Conservation (phyloP, 2,888 invertebrate species). For the Pandemis heparana region DNA sequence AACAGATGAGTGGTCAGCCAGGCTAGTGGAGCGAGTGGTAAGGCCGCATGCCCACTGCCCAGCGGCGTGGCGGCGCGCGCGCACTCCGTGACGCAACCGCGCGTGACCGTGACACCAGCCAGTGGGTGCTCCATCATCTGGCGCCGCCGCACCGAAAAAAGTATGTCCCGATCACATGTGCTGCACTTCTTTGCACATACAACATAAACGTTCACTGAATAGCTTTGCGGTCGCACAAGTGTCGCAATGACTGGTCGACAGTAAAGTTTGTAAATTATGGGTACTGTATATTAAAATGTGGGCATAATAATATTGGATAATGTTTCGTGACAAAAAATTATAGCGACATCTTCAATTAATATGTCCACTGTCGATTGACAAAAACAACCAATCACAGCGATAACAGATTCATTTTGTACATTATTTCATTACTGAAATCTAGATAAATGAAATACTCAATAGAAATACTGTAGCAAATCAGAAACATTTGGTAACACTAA, state of each 20-base stretch:
- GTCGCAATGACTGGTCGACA: conserved; percentile 1
- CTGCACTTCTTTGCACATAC: neutral
- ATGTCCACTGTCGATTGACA: neutral
- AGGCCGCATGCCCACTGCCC: conserved; percentile 53
- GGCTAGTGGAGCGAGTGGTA: conserved; percentile 58
- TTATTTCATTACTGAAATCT: neutral
- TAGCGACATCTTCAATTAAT: neutral
- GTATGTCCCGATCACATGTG: neutral
- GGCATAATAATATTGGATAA: neutral
- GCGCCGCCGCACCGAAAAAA: conserved; percentile 49
- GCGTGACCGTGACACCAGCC: conserved; percentile 77
- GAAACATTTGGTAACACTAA: neutral
- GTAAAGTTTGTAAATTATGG: neutral
- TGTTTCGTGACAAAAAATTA: neutral
- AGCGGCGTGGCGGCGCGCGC: conserved; percentile 44
- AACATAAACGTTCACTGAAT: neutral
- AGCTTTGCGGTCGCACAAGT: neutral
- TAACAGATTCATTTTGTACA: neutral
- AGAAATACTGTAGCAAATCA: conserved; percentile 2
- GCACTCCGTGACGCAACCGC: conserved; percentile 67
- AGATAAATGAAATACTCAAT: neutral
- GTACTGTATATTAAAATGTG: neutral
- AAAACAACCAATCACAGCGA: neutral
- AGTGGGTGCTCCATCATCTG: conserved; percentile 51
- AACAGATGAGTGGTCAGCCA: conserved; percentile 63